A percentile compares a stretch with the other conserved stretches of the same genome.
Conservation (phyloP, 1,140 invertebrate genomes). For the Pogonomyrmex barbatus region DNA sequence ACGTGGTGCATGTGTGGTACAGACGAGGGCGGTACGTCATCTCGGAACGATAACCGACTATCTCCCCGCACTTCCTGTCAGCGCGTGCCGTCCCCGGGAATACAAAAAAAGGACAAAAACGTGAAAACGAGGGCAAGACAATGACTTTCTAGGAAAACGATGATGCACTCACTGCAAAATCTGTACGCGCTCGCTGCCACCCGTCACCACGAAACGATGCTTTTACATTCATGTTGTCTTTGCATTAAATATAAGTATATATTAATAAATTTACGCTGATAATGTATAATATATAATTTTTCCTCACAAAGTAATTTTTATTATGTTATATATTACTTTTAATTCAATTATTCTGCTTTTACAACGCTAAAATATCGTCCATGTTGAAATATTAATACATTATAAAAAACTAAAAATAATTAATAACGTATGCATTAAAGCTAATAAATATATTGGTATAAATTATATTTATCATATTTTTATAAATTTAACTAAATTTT, state of each 20-base stretch:
- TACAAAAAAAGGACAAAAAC: conserved; percentile 69
- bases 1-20: conserved; percentile 6
- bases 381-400: not conserved
- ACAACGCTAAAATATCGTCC: no score
- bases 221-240: not conserved
- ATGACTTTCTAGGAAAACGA: conserved; percentile 72
- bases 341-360: not conserved
- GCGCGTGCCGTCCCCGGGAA: conserved; percentile 65
- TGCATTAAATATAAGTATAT: not conserved
- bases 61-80: conserved; percentile 73
- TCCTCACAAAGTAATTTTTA: not conserved
- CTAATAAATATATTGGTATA: not conserved
- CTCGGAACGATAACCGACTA: conserved; percentile 70
- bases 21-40: conserved; percentile 57
- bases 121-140: conserved; percentile 75
- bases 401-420: not conserved
- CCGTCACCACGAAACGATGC: not conserved
- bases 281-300: not conserved
- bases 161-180: conserved; percentile 58
- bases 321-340: not conserved
- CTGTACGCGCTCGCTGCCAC: not conserved
- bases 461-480: not conserved
- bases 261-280: no score
- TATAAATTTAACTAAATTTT: not conserved
- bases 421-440: not conserved